Conservation (phyloP, 1,140 invertebrate genomes). For the Drosophila repletoides region DNA sequence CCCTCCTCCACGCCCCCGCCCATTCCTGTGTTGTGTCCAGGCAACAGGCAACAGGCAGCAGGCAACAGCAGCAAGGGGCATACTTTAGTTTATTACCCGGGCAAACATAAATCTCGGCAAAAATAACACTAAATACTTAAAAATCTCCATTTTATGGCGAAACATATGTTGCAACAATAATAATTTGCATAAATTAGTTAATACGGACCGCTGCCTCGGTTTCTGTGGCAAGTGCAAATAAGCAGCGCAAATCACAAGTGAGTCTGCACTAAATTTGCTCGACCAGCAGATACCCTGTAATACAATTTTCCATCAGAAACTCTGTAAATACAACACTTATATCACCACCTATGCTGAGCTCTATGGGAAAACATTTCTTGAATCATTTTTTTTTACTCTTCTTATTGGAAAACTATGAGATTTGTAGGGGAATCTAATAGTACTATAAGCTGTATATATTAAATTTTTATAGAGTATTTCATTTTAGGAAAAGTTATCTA, state of each 20-base stretch:
- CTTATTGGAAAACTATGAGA: no score
- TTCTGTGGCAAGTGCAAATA: slow-evolving; percentile 62
- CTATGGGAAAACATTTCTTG: no score
- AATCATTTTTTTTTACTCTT: no score
- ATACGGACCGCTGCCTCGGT: slow-evolving; percentile 47
- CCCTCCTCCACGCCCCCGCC: background rate
- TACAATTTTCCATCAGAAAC: no score
- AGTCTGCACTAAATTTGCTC: no score
- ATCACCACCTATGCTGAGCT: no score
- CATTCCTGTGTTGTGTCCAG: slow-evolving; percentile 11
- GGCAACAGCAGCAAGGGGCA: slow-evolving; percentile 7
- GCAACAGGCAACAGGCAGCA: slow-evolving; percentile 11
- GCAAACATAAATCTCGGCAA: slow-evolving; percentile 65
- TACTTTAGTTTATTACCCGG: slow-evolving; percentile 63
- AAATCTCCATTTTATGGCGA: slow-evolving; percentile 77
- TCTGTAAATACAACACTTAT: background rate
- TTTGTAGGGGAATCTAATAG: no score
- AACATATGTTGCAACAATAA: slow-evolving; percentile 79
- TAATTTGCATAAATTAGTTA: slow-evolving; percentile 80
- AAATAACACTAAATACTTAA: slow-evolving; percentile 80
- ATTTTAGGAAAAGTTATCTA: no score
- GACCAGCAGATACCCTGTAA: no score
- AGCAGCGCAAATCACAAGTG: slow-evolving; percentile 53
- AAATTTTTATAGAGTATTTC: no score
- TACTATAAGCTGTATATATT: no score